Evolutionary conservation across 1,140 invertebrate genomes (phyloP).

Genomic region (Vanessa atalanta): DNA sequence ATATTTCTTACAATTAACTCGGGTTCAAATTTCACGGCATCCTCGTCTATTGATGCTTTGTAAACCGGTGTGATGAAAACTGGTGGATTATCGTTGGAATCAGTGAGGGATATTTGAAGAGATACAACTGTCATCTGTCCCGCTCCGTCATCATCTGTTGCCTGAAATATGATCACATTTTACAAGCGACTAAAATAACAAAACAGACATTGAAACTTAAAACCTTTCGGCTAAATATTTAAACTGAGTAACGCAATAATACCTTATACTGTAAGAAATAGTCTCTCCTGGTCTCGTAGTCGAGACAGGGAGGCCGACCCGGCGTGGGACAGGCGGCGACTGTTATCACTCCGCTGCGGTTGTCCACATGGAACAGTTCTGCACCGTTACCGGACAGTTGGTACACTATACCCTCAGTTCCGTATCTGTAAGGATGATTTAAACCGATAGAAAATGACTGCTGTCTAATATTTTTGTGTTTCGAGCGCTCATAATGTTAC

Average conservation of each 20-base stretch:
- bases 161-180: conserved; percentile 75
- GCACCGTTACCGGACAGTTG: conserved; percentile 91
- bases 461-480: too few species aligned
- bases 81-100: conserved; percentile 94
- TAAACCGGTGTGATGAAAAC: conserved; percentile 87
- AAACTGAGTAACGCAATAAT: conserved; percentile 15
- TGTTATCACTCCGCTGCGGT: conserved; percentile 89
- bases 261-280: conserved; percentile 94
- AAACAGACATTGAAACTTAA: neutral
- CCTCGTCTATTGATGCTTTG: conserved; percentile 91
- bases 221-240: too few species aligned
- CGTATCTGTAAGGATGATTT: conserved; percentile 77
- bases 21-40: conserved; percentile 90
- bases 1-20: conserved; percentile 62
- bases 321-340: conserved; percentile 88
- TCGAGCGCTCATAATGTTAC: too few species aligned
- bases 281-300: conserved; percentile 91
- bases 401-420: conserved; percentile 91
- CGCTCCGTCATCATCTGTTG: conserved; percentile 90
- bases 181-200: neutral
- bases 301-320: conserved; percentile 86
- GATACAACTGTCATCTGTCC: conserved; percentile 89
- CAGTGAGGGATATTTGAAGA: conserved; percentile 88
- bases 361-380: conserved; percentile 91
- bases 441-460: too few species aligned